Percentiles rank a stretch among this genome's conserved stretches.
These are phyloP conservation scores for Rhogogaster chlorosoma DNA, from an alignment of 2,888 invertebrate species.

Conservation along the genomic window DNA sequence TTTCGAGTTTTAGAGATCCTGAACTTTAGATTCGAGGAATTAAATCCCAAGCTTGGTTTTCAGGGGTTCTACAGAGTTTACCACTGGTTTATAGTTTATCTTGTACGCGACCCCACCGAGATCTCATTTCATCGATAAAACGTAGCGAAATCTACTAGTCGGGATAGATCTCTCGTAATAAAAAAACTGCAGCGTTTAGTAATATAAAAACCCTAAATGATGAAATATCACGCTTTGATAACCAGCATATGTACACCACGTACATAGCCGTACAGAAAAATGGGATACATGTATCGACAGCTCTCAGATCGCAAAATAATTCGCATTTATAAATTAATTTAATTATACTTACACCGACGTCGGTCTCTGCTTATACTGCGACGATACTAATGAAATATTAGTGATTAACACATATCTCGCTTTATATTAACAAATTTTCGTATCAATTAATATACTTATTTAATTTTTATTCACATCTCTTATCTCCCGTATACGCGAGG, in stretches of 20 bases:
- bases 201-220: neutral
- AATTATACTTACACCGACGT: neutral
- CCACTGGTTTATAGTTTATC: neutral
- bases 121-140: conserved; percentile 1
- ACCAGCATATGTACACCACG: neutral
- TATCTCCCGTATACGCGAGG: neutral
- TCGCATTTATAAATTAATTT: neutral
- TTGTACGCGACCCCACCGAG: neutral
- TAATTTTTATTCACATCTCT: neutral
- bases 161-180: neutral
- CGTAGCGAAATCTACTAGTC: neutral
- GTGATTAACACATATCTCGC: neutral
- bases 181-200: neutral
- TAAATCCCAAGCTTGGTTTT: conserved; percentile 37
- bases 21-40: conserved; percentile 13
- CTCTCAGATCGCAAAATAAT: conserved; percentile 1
- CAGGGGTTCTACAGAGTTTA: conserved; percentile 7
- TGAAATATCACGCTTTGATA: neutral
- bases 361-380: neutral
- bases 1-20: conserved; percentile 25
- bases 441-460: neutral
- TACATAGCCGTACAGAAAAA: neutral
- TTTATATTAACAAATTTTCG: neutral
- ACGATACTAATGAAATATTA: neutral
- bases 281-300: neutral